Conservation (phyloP, 2,113 vertebrate species). For the Gulo gulo region DNA sequence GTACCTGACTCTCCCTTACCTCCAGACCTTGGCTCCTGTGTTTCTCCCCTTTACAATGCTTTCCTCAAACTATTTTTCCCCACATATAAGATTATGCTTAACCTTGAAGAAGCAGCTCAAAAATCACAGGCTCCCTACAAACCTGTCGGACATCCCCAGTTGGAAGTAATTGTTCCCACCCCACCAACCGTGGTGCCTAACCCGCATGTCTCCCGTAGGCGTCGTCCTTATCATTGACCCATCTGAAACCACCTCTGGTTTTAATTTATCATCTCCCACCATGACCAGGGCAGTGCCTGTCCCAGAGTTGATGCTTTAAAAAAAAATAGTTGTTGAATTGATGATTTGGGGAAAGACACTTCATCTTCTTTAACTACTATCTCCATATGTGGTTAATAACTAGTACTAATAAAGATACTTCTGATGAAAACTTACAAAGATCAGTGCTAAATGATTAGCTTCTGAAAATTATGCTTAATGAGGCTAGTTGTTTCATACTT, state of each 20-base stretch:
- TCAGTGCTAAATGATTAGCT: slow-evolving; percentile 1
- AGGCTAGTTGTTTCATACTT: slow-evolving; percentile 6
- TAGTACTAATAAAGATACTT: slow-evolving; percentile 48
- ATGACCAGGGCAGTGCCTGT: not conserved
- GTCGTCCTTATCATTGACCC: not conserved
- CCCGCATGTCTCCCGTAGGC: not conserved
- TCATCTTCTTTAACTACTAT: slow-evolving; percentile 24
- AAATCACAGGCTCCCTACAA: not conserved
- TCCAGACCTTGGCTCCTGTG: not conserved
- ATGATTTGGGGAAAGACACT: slow-evolving; percentile 27
- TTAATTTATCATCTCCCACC: not conserved
- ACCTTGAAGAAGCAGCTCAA: not conserved
- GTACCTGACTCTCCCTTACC: not conserved
- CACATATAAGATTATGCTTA: not conserved
- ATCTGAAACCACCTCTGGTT: not conserved
- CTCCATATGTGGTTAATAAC: slow-evolving; percentile 46
- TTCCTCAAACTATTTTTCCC: not conserved
- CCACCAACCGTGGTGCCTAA: not conserved
- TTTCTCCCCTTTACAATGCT: not conserved
- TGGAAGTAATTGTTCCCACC: not conserved
- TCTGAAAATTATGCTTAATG: slow-evolving; percentile 45
- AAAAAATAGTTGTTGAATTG: not conserved
- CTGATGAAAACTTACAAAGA: slow-evolving; percentile 15
- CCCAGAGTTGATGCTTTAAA: not conserved
- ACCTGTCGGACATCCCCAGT: not conserved